phyloP scores from a whole-genome alignment of 1,140 invertebrate genomes.

The Drosophila pruinosa region DNA sequence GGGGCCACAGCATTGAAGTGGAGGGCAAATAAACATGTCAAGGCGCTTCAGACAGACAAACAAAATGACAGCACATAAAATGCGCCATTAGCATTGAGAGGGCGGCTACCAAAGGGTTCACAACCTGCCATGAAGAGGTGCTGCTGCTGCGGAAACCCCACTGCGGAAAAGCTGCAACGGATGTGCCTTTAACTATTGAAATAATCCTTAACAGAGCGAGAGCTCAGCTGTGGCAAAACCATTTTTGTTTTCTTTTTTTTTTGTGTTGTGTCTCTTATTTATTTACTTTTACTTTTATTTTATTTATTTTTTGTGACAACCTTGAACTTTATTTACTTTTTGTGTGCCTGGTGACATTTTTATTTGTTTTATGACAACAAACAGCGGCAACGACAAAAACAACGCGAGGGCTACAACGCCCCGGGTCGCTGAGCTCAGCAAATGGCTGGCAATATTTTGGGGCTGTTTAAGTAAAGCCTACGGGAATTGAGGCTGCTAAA shows the following conservation, averaged over 20 bases:
- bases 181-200: constrained; percentile 72
- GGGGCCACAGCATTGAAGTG: constrained; percentile 13
- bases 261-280: constrained; percentile 14
- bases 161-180: constrained; percentile 73
- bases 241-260: constrained; percentile 19
- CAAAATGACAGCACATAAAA: constrained; percentile 69
- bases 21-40: constrained; percentile 62
- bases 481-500: constrained; percentile 13
- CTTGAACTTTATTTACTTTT: constrained; percentile 79
- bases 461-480: constrained; percentile 46
- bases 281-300: constrained; percentile 58
- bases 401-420: constrained; percentile 24
- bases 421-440: constrained; percentile 44
- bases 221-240: constrained; percentile 36
- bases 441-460: constrained; percentile 47
- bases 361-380: constrained; percentile 78
- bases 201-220: constrained; percentile 50
- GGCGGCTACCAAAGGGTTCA: constrained; percentile 45
- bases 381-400: constrained; percentile 14
- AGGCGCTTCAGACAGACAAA: constrained; percentile 63
- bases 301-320: constrained; percentile 44
- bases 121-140: background rate
- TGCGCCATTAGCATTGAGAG: constrained; percentile 71
- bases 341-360: constrained; percentile 72
- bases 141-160: constrained; percentile 49